Base-by-base conservation (phyloP, 2,113 vertebrate species). In the Lipophrys pholis region DNA sequence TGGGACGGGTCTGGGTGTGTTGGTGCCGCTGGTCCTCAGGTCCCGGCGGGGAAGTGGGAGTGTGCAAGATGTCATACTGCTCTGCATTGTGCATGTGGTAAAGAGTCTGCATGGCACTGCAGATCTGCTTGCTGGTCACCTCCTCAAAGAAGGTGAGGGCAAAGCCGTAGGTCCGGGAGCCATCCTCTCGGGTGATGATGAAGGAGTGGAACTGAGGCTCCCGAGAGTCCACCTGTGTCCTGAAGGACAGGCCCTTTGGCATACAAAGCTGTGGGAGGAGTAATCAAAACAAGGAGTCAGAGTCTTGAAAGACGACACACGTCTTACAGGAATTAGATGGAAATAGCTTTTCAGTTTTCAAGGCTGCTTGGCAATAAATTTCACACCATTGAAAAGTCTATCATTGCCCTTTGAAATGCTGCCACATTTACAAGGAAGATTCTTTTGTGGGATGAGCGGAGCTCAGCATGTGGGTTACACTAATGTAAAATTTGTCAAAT, bases 51-150 rank as follows among this genome's bases (percentile, higher is more conserved):
- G 92, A 86, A 51, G 87, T 87, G 38, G 90, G 90, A 2, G 93
- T 90, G 86, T 95, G 95, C 73, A 97, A 93, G 82, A 97, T 96
- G 91, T 98, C 96, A 64, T 97, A 98, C 87, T 94, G 94, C 78
- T 99, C 98, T 16, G 97, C 98, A 8, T 99, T 99, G 94, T 99
- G 98, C 97, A 99, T 99, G 85, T 99, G 97, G 89, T 99, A 99
- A 56, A 99, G 94, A 0, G 98, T 99, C 94, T 99, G 98, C 98
- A 99, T 99, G 54, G 98, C 97, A 54, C 96, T 98, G 94, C 98
- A 98, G 93, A 99, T 99, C 94, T 99, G 97, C 90, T 97, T 97
- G 90, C 97, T 99, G 86, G 97, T 97, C 93, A 99, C 98, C 82
- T 99, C 98, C 90, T 99, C 97, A 56, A 96, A 99, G 94, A 99